A percentile compares a stretch with the other conserved stretches of the same genome.
phyloP scores from a whole-genome alignment of 2,113 vertebrate species.

The Aspiorhynchus laticeps region DNA sequence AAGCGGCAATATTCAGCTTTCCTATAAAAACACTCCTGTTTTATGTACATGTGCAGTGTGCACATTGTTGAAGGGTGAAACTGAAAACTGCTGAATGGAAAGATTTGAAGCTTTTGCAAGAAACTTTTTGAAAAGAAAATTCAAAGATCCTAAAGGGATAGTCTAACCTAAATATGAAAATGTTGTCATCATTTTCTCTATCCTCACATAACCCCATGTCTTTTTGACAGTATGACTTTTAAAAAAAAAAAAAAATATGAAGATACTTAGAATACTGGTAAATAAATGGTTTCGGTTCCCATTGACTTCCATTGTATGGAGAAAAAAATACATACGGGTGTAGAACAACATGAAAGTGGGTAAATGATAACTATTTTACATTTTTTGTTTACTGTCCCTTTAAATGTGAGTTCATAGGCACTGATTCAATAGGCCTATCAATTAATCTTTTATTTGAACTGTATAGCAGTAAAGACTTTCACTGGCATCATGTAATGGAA shows the following conservation, averaged over 20 bases:
- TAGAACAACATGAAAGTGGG: background rate
- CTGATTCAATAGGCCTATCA: background rate
- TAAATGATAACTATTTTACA: background rate
- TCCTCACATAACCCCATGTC: background rate
- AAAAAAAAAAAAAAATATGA: too few relatives aligned
- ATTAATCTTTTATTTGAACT: background rate
- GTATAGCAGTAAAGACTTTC: background rate
- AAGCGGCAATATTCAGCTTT: background rate
- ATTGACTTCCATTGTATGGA: background rate
- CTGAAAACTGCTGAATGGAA: background rate
- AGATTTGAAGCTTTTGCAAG: background rate
- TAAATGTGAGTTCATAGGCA: background rate
- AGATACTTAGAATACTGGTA: background rate
- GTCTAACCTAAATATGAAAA: background rate
- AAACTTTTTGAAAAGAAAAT: background rate
- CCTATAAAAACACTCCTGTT: background rate
- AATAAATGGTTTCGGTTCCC: background rate
- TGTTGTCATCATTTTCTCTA: too few relatives aligned
- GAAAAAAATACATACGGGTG: background rate
- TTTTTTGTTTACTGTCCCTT: background rate
- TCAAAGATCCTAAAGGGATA: background rate
- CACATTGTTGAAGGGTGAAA: background rate
- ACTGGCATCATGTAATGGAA: background rate
- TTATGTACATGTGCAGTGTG: conserved; percentile 18
- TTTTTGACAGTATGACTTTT: background rate